Conservation (phyloP, 2,888 invertebrate species). For the Cepaea hortensis region DNA sequence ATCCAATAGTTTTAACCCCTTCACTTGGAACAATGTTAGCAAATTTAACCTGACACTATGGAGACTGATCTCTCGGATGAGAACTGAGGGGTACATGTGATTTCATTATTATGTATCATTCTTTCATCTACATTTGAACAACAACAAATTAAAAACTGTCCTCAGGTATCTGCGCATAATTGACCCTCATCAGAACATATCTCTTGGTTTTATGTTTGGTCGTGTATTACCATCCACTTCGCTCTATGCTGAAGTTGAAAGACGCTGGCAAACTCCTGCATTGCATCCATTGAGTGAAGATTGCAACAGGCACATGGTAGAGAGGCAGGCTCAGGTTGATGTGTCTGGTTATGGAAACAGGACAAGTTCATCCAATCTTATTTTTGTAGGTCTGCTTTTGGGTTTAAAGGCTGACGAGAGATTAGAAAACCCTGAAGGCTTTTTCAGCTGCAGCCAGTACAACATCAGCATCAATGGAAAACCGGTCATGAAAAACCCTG, state of each 20-base stretch:
- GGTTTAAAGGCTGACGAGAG: background rate
- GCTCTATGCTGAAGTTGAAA: background rate
- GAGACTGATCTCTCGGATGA: too few relatives aligned
- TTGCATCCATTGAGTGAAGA: conserved; percentile 46
- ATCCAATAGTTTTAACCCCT: too few relatives aligned
- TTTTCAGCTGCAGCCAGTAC: conserved; percentile 47
- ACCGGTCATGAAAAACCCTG: conserved; percentile 58
- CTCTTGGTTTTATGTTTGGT: conserved; percentile 60
- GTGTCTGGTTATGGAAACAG: background rate
- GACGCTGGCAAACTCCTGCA: conserved; percentile 51
- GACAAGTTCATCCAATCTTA: background rate
- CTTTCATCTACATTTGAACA: background rate
- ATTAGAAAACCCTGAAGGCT: conserved; percentile 43
- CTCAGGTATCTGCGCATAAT: conserved; percentile 59
- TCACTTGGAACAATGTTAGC: too few relatives aligned
- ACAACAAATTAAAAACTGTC: background rate
- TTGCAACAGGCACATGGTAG: background rate
- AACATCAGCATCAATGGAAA: conserved; percentile 57
- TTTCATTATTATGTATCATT: background rate
- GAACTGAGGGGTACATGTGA: background rate
- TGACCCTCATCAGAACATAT: conserved; percentile 53
- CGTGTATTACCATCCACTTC: conserved; percentile 57
- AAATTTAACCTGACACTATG: too few relatives aligned
- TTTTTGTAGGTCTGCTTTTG: conserved; percentile 36
- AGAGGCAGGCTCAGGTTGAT: background rate